phyloP scores from a whole-genome alignment of 2,113 vertebrate species.

The Chionodraco myersi region DNA sequence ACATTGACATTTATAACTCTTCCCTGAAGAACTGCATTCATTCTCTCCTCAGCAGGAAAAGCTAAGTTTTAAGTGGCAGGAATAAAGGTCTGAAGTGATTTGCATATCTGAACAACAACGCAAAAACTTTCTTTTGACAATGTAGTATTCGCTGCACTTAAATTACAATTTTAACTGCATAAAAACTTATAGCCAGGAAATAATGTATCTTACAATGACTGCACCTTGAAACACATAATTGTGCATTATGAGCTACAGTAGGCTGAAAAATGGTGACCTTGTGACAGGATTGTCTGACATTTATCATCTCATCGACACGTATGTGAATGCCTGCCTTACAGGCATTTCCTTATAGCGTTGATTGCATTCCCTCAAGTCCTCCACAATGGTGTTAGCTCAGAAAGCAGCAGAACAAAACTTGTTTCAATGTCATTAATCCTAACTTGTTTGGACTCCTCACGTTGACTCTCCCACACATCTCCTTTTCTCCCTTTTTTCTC shows the following conservation, averaged over 20 bases:
- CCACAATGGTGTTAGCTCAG: slow-evolving; percentile 62
- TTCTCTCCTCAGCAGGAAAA: slow-evolving; percentile 59
- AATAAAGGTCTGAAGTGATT: slow-evolving; percentile 66
- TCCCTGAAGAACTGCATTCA: slow-evolving; percentile 78
- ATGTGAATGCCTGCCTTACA: slow-evolving; percentile 58
- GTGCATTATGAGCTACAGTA: slow-evolving; percentile 29
- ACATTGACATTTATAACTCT: slow-evolving; percentile 84
- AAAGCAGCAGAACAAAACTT: slow-evolving; percentile 59
- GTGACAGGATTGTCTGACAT: slow-evolving; percentile 41
- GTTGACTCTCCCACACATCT: slow-evolving; percentile 60
- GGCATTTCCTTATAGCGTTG: slow-evolving; percentile 65
- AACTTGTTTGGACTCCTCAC: slow-evolving; percentile 67
- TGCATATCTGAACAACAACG: slow-evolving; percentile 61
- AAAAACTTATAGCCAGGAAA: slow-evolving; percentile 28
- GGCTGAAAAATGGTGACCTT: slow-evolving; percentile 41
- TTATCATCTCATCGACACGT: slow-evolving; percentile 46
- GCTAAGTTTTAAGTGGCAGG: slow-evolving; percentile 66
- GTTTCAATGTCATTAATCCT: slow-evolving; percentile 69
- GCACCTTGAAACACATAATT: slow-evolving; percentile 20
- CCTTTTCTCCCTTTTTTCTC: slow-evolving; percentile 52
- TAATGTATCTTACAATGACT: slow-evolving; percentile 5
- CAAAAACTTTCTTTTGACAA: slow-evolving; percentile 44
- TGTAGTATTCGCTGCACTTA: slow-evolving; percentile 36
- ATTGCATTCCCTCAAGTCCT: slow-evolving; percentile 70
- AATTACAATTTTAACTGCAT: slow-evolving; percentile 42